Evolutionary conservation across 2,113 vertebrate genomes (phyloP).

Genomic region (Gasterosteus nipponicus): DNA sequence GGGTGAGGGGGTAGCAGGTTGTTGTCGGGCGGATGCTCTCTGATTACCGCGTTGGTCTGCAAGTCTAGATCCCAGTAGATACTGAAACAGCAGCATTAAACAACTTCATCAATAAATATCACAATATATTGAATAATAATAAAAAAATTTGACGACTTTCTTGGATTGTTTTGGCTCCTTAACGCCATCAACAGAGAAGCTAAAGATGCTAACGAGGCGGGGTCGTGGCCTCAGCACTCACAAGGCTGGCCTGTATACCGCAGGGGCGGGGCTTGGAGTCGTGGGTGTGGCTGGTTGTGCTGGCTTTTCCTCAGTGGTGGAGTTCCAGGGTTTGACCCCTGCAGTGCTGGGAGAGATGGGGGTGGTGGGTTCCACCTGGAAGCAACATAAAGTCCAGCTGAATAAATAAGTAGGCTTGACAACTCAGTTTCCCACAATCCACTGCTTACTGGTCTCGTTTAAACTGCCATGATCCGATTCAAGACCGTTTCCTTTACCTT

Average conservation of each 20-base stretch:
- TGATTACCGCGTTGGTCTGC: constrained; percentile 94
- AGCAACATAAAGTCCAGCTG: not conserved
- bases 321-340: constrained; percentile 89
- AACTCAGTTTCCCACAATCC: constrained; percentile 6
- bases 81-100: constrained; percentile 25
- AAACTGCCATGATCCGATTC: not conserved
- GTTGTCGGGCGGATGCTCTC: constrained; percentile 84
- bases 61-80: constrained; percentile 94
- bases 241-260: constrained; percentile 88
- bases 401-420: not conserved
- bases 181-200: not conserved
- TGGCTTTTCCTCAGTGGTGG: constrained; percentile 89
- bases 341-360: constrained; percentile 91
- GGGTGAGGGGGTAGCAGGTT: constrained; percentile 91
- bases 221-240: constrained; percentile 73
- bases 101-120: not conserved
- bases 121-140: not conserved
- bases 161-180: too few relatives aligned
- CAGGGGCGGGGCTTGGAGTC: constrained; percentile 49
- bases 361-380: constrained; percentile 83
- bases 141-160: too few relatives aligned
- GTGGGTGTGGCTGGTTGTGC: constrained; percentile 63
- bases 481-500: constrained; percentile 76
- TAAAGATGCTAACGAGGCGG: not conserved
- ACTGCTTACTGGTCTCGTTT: not conserved